Base-by-base conservation (phyloP, 2,113 vertebrate genomes). In the Cyprinodon brontotheroides region DNA sequence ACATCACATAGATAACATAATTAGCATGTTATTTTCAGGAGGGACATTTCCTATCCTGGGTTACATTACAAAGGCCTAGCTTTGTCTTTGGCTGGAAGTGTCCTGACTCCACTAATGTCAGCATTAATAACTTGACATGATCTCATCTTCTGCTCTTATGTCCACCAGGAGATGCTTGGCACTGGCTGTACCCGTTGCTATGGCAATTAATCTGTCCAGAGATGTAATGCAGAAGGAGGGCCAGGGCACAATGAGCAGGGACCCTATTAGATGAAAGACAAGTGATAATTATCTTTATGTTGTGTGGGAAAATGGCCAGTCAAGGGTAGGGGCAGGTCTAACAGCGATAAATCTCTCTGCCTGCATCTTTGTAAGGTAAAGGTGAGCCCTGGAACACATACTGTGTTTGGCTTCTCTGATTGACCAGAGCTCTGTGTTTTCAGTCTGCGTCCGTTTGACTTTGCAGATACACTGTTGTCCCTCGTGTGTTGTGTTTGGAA, bases 201-300 rank as follows among this genome's bases (percentile, higher is more conserved):
- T 82, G 85, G 4, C 80, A 64, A 90, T 91, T 90, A 88, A 91
- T 93, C 89, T 88, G 75, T 60, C 74, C 75, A 5, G 69, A 47
- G 68, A 73, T 45, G 38, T n/a, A 29, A 62, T 43, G 68, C 69
- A 20, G 41, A 75, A 48, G 78, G 73, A 38, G 68, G 81, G 74
- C 64, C 72, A 7, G 8, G 57, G 72, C 70, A 65, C 80, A 78
- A 70, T 47, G 80, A 86, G 81, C 2, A 43, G 72, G 78, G 67
- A 78, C 60, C 69, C 66, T 43, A 71, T 85, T 74, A 73, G 74
- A 81, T 65, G 82, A 86, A 70, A 86, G 84, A 90, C 81, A 65
- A 75, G 83, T 82, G 87, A 89, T 90, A 89, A 91, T 91, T 92
- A 85, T 78, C 82, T 90, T 82, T 77, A 85, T 86, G 83, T 85